Conservation (phyloP, 2,113 vertebrate species). For the Catharus minimus region DNA sequence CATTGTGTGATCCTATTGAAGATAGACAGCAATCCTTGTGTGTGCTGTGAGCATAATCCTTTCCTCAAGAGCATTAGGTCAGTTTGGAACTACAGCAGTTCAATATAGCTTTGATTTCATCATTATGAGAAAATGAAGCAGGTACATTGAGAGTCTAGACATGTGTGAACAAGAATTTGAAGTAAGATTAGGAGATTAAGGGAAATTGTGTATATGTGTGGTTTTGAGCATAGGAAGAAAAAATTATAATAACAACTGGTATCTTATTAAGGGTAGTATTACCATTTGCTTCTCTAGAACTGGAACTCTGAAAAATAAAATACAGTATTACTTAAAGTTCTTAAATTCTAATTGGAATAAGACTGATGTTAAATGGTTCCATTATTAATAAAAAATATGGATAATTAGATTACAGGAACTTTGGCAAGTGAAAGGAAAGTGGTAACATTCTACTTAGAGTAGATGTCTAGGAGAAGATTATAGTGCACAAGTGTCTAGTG, state of each 20-base stretch:
- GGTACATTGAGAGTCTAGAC: background rate
- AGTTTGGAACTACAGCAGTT: background rate
- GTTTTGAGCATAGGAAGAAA: background rate
- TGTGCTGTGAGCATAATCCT: background rate
- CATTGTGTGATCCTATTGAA: background rate
- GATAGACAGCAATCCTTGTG: background rate
- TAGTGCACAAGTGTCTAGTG: background rate
- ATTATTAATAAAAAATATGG: background rate
- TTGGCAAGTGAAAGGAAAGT: background rate
- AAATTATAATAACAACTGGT: background rate
- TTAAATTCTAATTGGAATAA: background rate
- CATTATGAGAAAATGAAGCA: background rate
- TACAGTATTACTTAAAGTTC: background rate
- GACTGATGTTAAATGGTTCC: background rate
- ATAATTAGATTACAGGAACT: background rate
- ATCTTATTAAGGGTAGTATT: background rate
- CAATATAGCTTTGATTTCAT: background rate
- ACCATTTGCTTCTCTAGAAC: background rate
- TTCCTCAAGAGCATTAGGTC: background rate
- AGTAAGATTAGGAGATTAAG: background rate
- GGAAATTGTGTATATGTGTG: background rate
- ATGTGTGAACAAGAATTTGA: background rate
- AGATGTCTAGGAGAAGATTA: background rate
- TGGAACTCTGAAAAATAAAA: background rate
- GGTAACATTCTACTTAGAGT: background rate